Evolutionary conservation across 2,888 invertebrate species (phyloP).

Genomic region (Dasypogon diadema): DNA sequence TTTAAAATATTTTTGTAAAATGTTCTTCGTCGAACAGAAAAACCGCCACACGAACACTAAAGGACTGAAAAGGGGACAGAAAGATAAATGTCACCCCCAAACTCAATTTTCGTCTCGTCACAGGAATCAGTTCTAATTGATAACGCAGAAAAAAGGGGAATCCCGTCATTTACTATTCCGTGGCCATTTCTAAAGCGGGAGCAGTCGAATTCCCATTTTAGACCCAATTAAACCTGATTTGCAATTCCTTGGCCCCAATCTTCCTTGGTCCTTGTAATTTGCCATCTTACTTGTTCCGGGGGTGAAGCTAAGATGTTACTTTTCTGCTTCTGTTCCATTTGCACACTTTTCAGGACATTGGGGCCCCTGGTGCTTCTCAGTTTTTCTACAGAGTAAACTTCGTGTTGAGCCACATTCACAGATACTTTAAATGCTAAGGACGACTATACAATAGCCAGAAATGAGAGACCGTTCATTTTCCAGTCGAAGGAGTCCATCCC

Average conservation of each 20-base stretch:
- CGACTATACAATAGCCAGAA: neutral
- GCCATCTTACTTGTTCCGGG: neutral
- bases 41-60: constrained; percentile 2
- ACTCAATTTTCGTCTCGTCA: constrained; percentile 22
- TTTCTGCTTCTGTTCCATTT: constrained; percentile 7
- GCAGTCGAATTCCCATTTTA: constrained; percentile 15
- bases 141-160: neutral
- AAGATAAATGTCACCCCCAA: constrained; percentile 17
- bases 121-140: constrained; percentile 25
- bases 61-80: neutral
- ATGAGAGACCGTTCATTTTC: constrained; percentile 38
- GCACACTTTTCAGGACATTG: neutral
- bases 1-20: neutral
- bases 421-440: constrained; percentile 5
- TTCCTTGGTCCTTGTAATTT: neutral
- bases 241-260: neutral
- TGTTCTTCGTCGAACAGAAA: neutral
- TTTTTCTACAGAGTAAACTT: neutral
- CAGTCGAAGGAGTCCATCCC: neutral
- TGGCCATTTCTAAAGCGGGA: neutral
- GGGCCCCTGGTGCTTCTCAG: neutral
- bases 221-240: constrained; percentile 41
- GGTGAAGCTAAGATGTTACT: constrained; percentile 16
- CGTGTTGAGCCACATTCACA: neutral
- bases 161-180: neutral